Evolutionary conservation across 2,797 vertebrate species (phyloP).

Genomic region (Thalassophryne amazonica): DNA sequence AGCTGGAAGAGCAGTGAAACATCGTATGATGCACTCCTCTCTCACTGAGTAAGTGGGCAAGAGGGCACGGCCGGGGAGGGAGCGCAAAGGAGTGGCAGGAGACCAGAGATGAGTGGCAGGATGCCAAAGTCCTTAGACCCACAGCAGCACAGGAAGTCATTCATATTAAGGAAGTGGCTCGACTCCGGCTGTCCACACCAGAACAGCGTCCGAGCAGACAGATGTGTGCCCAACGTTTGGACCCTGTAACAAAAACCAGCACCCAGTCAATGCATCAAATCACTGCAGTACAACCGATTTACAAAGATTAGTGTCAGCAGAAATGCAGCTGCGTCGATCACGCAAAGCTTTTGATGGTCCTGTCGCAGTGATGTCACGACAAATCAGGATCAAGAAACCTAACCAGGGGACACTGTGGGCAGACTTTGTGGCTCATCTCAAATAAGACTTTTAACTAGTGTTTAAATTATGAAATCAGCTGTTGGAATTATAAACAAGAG

Average conservation of each 20-base stretch:
- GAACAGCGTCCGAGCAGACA: slow-evolving; percentile 30
- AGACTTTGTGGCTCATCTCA: too few species aligned
- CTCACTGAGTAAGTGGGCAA: slow-evolving; percentile 56
- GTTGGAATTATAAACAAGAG: too few species aligned
- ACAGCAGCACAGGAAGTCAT: slow-evolving; percentile 77
- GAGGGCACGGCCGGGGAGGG: too few species aligned
- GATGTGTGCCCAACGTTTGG: slow-evolving; percentile 29
- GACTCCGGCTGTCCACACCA: slow-evolving; percentile 53
- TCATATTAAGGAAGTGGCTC: slow-evolving; percentile 67
- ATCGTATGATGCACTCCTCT: slow-evolving; percentile 73
- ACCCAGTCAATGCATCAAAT: neutral
- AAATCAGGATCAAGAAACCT: too few species aligned
- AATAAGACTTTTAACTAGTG: too few species aligned
- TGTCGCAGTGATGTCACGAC: too few species aligned
- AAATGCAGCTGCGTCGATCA: too few species aligned
- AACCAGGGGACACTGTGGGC: too few species aligned
- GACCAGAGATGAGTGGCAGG: slow-evolving; percentile 12
- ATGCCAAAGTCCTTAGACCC: slow-evolving; percentile 79
- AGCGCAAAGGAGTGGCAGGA: slow-evolving; percentile 28
- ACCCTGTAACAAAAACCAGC: slow-evolving; percentile 17
- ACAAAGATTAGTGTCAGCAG: too few species aligned
- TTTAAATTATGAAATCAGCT: too few species aligned
- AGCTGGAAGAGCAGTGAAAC: slow-evolving; percentile 65
- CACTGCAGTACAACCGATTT: neutral
- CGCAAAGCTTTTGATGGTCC: too few species aligned